Conservation (phyloP, 2,888 invertebrate genomes). For the Phengaris arion region DNA sequence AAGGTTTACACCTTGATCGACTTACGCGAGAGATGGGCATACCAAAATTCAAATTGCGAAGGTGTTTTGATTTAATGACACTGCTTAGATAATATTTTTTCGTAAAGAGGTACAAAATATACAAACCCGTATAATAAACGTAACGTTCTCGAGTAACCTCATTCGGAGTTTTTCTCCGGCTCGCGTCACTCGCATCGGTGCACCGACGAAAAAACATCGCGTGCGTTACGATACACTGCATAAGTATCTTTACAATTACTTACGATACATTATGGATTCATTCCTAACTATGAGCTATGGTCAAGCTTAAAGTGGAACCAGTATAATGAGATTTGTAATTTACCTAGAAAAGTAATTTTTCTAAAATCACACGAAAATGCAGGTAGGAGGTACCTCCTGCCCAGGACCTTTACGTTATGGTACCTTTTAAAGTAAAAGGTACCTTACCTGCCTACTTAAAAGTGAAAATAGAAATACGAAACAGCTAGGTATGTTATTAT, state of each 20-base stretch:
- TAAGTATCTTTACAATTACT: conserved; percentile 46
- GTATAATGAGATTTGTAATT: conserved; percentile 4
- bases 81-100: too few relatives aligned
- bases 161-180: conserved; percentile 60
- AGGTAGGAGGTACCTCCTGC: too few relatives aligned
- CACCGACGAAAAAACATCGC: conserved; percentile 64
- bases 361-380: not conserved
- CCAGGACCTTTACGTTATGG: too few relatives aligned
- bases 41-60: too few relatives aligned
- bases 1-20: too few relatives aligned
- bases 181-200: conserved; percentile 57
- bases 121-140: not conserved
- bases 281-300: conserved; percentile 34
- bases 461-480: too few relatives aligned
- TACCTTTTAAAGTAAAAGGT: too few relatives aligned
- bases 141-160: conserved; percentile 52
- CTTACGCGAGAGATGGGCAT: too few relatives aligned
- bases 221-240: conserved; percentile 52
- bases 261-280: conserved; percentile 55
- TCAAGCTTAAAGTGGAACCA: not conserved
- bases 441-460: too few relatives aligned
- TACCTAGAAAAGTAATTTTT: not conserved
- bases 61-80: too few relatives aligned
- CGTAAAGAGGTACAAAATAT: too few relatives aligned
- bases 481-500: too few relatives aligned